A percentile compares a stretch with the other conserved stretches of the same genome.
Conservation (phyloP, 2,113 vertebrate genomes). For the Gulo gulo region DNA sequence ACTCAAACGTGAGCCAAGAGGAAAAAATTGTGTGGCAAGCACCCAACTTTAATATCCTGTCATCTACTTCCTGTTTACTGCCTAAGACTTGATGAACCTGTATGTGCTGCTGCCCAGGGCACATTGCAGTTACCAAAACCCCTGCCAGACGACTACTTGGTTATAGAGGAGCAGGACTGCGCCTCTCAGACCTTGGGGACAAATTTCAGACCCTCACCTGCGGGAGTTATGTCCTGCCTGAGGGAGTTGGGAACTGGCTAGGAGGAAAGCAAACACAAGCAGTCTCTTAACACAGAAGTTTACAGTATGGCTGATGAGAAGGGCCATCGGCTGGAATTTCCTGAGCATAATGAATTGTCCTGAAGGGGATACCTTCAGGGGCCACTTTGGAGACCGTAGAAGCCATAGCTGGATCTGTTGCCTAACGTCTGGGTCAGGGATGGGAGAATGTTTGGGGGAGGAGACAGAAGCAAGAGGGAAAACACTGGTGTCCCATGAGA, state of each 20-base stretch:
- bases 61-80: conserved; percentile 46
- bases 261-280: background rate
- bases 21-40: background rate
- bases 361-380: background rate
- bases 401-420: background rate
- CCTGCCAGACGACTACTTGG: background rate
- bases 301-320: background rate
- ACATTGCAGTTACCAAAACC: background rate
- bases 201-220: background rate
- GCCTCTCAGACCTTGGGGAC: background rate
- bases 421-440: background rate
- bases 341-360: background rate
- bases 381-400: background rate
- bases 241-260: background rate
- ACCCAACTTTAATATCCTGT: background rate
- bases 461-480: background rate
- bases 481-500: background rate
- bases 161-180: background rate
- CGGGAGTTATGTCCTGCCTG: background rate
- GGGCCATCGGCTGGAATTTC: background rate
- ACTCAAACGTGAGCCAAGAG: conserved; percentile 10
- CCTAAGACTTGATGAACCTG: conserved; percentile 29
- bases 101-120: background rate
- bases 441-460: background rate
- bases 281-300: background rate